Percentiles rank a stretch among this genome's conserved stretches.
Evolutionary conservation across 2,888 invertebrate species (phyloP).

Genomic region (Cephus runcator): DNA sequence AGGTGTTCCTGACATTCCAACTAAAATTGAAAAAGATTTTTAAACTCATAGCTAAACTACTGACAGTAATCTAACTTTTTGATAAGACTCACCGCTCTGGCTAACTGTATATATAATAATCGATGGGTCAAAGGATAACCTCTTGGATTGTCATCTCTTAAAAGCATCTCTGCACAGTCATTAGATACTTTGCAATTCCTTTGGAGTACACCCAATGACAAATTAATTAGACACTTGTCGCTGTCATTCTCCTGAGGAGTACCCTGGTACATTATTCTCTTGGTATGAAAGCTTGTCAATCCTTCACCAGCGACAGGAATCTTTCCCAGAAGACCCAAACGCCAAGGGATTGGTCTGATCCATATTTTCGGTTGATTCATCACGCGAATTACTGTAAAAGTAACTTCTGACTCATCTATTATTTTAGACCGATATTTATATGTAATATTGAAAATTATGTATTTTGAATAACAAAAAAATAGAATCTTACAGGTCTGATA

Average conservation of each 20-base stretch:
- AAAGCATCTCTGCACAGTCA: slow-evolving; percentile 38
- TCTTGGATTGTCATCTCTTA: slow-evolving; percentile 41
- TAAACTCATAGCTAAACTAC: neutral
- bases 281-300: slow-evolving; percentile 16
- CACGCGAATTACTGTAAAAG: slow-evolving; percentile 22
- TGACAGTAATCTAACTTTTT: neutral
- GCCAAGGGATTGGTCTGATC: slow-evolving; percentile 44
- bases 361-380: slow-evolving; percentile 45
- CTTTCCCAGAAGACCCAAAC: slow-evolving; percentile 13
- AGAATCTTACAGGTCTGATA: neutral
- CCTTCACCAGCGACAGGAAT: slow-evolving; percentile 2
- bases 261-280: slow-evolving; percentile 38
- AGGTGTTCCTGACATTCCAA: slow-evolving; percentile 31
- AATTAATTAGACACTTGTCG: slow-evolving; percentile 42
- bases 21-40: slow-evolving; percentile 25
- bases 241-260: slow-evolving; percentile 46
- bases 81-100: slow-evolving; percentile 41
- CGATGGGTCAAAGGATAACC: slow-evolving; percentile 64
- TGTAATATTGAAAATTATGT: neutral
- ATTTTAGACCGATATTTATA: neutral
- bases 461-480: neutral
- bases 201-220: slow-evolving; percentile 17
- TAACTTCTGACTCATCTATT: neutral
- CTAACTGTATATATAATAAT: slow-evolving; percentile 56
- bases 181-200: slow-evolving; percentile 34